Conservation (phyloP, 2,888 invertebrate species). For the Standfussiana lucernea region DNA sequence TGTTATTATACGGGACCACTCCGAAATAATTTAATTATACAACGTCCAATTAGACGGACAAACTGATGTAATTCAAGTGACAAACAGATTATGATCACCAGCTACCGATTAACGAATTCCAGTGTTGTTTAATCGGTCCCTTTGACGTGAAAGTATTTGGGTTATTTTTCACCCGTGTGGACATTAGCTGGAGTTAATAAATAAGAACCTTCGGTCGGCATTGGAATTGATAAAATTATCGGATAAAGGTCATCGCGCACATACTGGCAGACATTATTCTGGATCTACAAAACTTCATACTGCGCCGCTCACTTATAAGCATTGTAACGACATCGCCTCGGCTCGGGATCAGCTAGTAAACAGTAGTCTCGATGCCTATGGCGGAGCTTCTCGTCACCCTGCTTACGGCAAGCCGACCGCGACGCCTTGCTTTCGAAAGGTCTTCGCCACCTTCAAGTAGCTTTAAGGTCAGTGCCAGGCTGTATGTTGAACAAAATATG, state of each 20-base stretch:
- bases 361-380: not conserved
- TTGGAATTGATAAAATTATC: slow-evolving; percentile 33
- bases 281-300: too few species aligned
- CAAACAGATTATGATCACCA: slow-evolving; percentile 11
- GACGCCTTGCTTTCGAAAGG: not conserved
- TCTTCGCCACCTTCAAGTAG: not conserved
- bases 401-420: not conserved
- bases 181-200: slow-evolving; percentile 1
- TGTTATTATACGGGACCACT: slow-evolving; percentile 34
- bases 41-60: slow-evolving; percentile 12
- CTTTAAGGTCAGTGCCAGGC: too few species aligned
- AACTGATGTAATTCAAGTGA: slow-evolving; percentile 34
- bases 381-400: not conserved
- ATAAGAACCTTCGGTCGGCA: slow-evolving; percentile 22
- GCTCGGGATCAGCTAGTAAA: not conserved
- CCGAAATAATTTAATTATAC: not conserved
- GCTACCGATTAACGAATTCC: slow-evolving; percentile 27
- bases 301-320: not conserved
- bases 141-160: slow-evolving; percentile 19
- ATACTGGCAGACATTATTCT: not conserved
- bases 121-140: not conserved
- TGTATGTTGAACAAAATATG: too few species aligned
- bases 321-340: not conserved
- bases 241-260: not conserved
- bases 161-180: not conserved